Base-by-base conservation (phyloP, 2,113 vertebrate genomes). In the Clarias gariepinus region DNA sequence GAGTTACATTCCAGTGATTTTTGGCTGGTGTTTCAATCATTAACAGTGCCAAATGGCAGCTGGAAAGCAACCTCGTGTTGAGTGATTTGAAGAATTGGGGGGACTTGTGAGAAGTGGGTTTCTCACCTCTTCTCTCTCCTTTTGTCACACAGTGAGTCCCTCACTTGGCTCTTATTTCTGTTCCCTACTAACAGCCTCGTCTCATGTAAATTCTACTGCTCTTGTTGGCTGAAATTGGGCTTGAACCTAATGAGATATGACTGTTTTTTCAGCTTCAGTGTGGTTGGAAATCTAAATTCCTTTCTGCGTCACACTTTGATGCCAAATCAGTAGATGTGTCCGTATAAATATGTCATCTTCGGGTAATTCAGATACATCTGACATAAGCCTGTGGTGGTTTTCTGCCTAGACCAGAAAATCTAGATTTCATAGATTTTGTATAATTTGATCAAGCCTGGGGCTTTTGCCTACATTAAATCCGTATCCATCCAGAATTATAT, bases 291-390 rank as follows among this genome's bases (percentile, higher is more conserved):
- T 87, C 71, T 83, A 91, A 92, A 90, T 88, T 87, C 66, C 3
- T 5, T 88, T 91, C 69, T 79, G 89, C 81, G 83, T 89, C 52
- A 0, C 63, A 33, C 55, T 90, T 90, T 90, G 91, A 93, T 92
- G 91, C 91, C 91, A 90, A 86, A 89, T 83, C 91, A 81, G 84
- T 81, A 88, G 58, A 69, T 89, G 92, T 91, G 91, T 90, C 89
- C 90, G 88, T 90, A 92, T 92, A 93, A 94, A 94, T 93, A 90
- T 92, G 92, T 92, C 93, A 91, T 91, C 87, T 93, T 86, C 87
- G 87, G 89, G 92, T 86, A 84, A 87, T 87, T 91, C 91, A 84
- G 82, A 71, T 87, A 81, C 33, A 88, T 91, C 90, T 93, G 91
- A 93, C 90, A 87, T 88, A 84, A 23, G 78, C 85, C 80, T 76